Evolutionary conservation across 2,113 vertebrate genomes (phyloP).

Genomic region (Carassius carassius): DNA sequence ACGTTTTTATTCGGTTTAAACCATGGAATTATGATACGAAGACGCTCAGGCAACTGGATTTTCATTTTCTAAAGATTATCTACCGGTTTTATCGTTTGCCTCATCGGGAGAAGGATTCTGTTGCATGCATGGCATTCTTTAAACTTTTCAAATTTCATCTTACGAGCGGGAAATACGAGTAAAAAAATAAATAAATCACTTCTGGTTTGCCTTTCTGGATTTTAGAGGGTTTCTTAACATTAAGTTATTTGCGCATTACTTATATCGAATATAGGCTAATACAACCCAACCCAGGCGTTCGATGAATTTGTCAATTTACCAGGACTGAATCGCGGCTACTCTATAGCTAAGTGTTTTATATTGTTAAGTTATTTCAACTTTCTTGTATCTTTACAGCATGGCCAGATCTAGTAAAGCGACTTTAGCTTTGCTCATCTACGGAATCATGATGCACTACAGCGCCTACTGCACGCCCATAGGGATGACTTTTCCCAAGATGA

Average conservation of each 20-base stretch:
- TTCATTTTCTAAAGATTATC: conserved; percentile 39
- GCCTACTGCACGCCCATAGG: conserved; percentile 87
- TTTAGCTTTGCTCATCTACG: conserved; percentile 82
- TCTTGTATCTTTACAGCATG: conserved; percentile 80
- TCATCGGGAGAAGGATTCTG: conserved; percentile 53
- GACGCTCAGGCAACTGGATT: conserved; percentile 61
- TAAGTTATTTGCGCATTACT: conserved; percentile 30
- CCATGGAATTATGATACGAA: conserved; percentile 49
- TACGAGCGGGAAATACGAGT: conserved; percentile 33
- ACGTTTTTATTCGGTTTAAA: conserved; percentile 46
- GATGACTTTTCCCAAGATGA: conserved; percentile 86
- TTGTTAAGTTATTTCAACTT: conserved; percentile 16
- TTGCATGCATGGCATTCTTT: conserved; percentile 50
- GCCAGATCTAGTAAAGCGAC: conserved; percentile 88
- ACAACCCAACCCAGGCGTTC: not conserved
- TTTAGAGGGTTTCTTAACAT: not conserved
- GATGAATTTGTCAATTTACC: not conserved
- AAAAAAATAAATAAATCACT: not conserved
- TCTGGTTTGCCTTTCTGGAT: not conserved
- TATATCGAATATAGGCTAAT: not conserved
- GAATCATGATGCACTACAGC: conserved; percentile 93
- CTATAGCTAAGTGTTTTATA: conserved; percentile 27
- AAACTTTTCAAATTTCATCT: conserved; percentile 63
- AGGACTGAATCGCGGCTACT: not conserved
- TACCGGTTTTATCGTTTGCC: conserved; percentile 51